phyloP scores from a whole-genome alignment of 2,797 vertebrate genomes.

The Bradypodion pumilum region DNA sequence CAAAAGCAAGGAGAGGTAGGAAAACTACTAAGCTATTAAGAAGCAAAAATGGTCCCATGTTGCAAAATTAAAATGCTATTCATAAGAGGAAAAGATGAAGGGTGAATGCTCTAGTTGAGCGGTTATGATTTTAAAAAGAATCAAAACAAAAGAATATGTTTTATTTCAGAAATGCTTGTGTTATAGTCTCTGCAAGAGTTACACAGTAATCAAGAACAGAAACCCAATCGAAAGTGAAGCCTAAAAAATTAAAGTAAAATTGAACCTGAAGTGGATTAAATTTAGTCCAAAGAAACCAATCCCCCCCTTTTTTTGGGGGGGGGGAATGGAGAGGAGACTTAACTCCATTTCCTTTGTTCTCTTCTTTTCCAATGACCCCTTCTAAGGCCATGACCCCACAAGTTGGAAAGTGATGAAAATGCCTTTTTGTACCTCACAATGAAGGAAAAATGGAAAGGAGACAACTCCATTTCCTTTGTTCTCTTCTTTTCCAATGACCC shows the following conservation, averaged over 20 bases:
- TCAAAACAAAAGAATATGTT: background rate
- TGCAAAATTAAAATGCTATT: background rate
- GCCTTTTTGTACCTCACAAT: background rate
- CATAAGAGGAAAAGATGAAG: background rate
- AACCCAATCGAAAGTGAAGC: background rate
- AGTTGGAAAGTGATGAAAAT: background rate
- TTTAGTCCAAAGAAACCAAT: background rate
- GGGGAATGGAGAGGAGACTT: accelerated
- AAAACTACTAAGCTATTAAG: background rate
- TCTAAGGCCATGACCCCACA: background rate
- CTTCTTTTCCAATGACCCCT: background rate
- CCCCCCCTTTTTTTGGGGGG: background rate
- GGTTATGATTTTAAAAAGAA: accelerated
- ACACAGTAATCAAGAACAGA: slow-evolving; percentile 10
- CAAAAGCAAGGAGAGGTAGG: background rate
- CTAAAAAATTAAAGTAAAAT: accelerated
- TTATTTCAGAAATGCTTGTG: no score
- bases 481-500: background rate
- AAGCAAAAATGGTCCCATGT: background rate
- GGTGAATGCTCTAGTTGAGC: background rate
- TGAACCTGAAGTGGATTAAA: background rate
- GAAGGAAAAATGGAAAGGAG: accelerated
- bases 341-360: background rate
- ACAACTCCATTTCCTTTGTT: accelerated
- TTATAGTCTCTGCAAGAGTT: background rate